Evolutionary conservation across 2,888 invertebrate species (phyloP).

Genomic region (Campopleginae sp.): DNA sequence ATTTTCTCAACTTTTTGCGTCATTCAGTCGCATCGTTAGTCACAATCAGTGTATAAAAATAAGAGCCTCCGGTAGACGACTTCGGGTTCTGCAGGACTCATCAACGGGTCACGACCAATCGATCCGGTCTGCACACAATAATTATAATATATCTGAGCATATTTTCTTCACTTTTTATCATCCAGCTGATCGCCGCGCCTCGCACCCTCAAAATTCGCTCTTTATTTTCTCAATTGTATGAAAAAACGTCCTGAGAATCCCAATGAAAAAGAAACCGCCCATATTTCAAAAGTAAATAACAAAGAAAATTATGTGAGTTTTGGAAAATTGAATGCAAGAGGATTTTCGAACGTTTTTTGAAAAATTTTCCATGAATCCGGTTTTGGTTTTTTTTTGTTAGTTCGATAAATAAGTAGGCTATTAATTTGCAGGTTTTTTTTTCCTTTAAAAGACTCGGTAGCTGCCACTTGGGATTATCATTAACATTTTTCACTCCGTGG

Average conservation of each 20-base stretch:
- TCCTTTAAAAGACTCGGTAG: not conserved
- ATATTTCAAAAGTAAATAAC: not conserved
- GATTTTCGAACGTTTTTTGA: not conserved
- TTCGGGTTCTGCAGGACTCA: slow-evolving; percentile 54
- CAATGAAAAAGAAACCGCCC: not conserved
- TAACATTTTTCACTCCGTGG: not conserved
- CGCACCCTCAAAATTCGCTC: not conserved
- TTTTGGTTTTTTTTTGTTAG: not conserved
- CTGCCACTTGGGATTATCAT: slow-evolving; percentile 1
- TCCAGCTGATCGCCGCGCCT: slow-evolving; percentile 6
- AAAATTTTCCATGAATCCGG: not conserved
- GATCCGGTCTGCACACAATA: slow-evolving; percentile 71
- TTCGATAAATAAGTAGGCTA: not conserved
- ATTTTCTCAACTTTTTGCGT: slow-evolving; percentile 63
- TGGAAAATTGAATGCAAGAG: not conserved
- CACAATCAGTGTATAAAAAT: slow-evolving; percentile 79
- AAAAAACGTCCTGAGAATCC: not conserved
- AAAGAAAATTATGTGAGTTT: not conserved
- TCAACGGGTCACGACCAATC: slow-evolving; percentile 67
- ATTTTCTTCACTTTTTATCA: slow-evolving; percentile 61
- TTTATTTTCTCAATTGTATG: not conserved
- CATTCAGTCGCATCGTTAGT: slow-evolving; percentile 37
- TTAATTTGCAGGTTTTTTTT: not conserved
- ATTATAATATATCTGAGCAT: slow-evolving; percentile 77
- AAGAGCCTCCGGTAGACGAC: slow-evolving; percentile 80